Conservation (phyloP, 2,797 vertebrate genomes). For the Luscinia megarhynchos region DNA sequence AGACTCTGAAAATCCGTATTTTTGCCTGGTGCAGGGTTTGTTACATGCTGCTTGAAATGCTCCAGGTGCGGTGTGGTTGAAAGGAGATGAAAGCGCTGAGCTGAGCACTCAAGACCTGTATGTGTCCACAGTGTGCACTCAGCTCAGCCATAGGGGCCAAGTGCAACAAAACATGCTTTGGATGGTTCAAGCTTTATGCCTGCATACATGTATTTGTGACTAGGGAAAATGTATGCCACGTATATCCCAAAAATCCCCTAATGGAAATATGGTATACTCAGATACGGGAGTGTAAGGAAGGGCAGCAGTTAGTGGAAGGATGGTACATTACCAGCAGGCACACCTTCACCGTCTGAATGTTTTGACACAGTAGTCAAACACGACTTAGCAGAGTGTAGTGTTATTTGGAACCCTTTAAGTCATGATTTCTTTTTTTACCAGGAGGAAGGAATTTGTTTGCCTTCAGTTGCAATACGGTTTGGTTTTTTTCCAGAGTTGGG, state of each 20-base stretch:
- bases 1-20: fast-evolving
- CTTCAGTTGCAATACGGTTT: not conserved
- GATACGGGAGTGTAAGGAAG: not conserved
- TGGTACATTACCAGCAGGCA: not conserved
- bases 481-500: slow-evolving; percentile 15
- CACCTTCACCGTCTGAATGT: not conserved
- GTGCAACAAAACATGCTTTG: not conserved
- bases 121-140: fast-evolving
- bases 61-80: not conserved
- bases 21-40: not conserved
- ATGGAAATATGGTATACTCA: fast-evolving
- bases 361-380: not conserved
- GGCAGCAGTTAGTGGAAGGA: not conserved
- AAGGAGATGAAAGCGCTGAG: not conserved
- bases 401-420: not conserved
- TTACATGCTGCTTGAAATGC: fast-evolving
- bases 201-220: not conserved
- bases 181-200: not conserved
- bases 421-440: not conserved
- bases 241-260: not conserved
- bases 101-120: not conserved
- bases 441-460: not conserved
- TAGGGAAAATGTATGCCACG: not conserved
- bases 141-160: not conserved
- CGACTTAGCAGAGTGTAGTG: fast-evolving